These are phyloP conservation scores for Heliconius melpomene DNA, from an alignment of 1,140 invertebrate genomes.

Conservation along the genomic window DNA sequence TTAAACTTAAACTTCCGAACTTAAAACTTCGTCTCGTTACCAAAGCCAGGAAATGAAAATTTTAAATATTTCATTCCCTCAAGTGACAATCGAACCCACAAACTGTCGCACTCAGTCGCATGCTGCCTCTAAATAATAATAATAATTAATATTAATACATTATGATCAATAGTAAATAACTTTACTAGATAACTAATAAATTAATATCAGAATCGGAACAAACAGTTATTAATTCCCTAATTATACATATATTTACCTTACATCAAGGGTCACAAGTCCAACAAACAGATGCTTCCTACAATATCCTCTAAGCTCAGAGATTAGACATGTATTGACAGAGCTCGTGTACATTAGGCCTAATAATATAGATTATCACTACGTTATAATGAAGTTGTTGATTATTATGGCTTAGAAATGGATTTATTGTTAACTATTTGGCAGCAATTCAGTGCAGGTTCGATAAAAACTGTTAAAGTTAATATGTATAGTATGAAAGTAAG, in stretches of 20 bases:
- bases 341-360: not conserved
- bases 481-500: too few relatives aligned
- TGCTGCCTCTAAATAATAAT: not conserved
- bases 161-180: too few relatives aligned
- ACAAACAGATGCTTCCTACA: not conserved
- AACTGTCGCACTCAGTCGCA: too few relatives aligned
- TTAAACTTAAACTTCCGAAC: too few relatives aligned
- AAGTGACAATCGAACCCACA: too few relatives aligned
- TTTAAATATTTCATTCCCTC: too few relatives aligned
- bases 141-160: not conserved
- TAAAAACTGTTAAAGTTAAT: too few relatives aligned
- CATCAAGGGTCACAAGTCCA: not conserved
- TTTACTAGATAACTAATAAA: not conserved
- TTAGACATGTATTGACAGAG: not conserved
- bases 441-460: too few relatives aligned
- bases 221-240: not conserved
- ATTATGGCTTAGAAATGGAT: not conserved
- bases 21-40: too few relatives aligned
- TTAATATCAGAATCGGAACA: not conserved
- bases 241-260: not conserved
- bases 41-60: too few relatives aligned
- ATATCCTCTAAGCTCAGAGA: not conserved
- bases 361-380: not conserved
- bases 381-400: not conserved
- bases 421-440: too few relatives aligned